phyloP scores from a whole-genome alignment of 2,888 invertebrate species.

The Heteropelma amictum region DNA sequence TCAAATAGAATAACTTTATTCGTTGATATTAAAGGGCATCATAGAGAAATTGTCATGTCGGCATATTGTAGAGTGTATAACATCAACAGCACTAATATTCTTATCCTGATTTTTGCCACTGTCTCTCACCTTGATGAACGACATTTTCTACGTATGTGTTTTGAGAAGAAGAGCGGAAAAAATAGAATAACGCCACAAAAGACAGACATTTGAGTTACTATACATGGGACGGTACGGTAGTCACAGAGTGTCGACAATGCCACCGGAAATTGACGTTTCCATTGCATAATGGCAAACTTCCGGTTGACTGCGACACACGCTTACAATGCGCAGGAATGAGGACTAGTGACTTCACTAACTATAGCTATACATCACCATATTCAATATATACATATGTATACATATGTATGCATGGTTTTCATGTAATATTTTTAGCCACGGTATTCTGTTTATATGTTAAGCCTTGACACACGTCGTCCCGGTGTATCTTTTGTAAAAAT shows the following conservation, averaged over 20 bases:
- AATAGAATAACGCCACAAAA: slow-evolving; percentile 47
- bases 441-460: slow-evolving; percentile 2
- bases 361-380: slow-evolving; percentile 20
- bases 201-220: slow-evolving; percentile 51
- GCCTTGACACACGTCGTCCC: slow-evolving; percentile 66
- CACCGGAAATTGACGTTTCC: slow-evolving; percentile 72
- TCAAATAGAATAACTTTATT: too few relatives aligned
- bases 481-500: slow-evolving; percentile 8
- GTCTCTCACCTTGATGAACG: not conserved
- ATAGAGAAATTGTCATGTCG: too few relatives aligned
- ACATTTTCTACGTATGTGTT: not conserved
- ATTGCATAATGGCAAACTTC: slow-evolving; percentile 74
- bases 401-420: not conserved
- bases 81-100: not conserved
- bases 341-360: slow-evolving; percentile 22
- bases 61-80: not conserved
- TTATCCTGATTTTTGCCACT: not conserved
- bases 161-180: slow-evolving; percentile 8
- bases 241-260: slow-evolving; percentile 56
- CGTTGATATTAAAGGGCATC: too few relatives aligned
- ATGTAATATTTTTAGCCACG: not conserved
- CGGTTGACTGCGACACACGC: slow-evolving; percentile 68
- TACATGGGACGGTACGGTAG: slow-evolving; percentile 45
- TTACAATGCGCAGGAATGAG: slow-evolving; percentile 15
- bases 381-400: not conserved